These are phyloP conservation scores for Plebejus argus DNA, from an alignment of 2,888 invertebrate species.

Conservation along the genomic window DNA sequence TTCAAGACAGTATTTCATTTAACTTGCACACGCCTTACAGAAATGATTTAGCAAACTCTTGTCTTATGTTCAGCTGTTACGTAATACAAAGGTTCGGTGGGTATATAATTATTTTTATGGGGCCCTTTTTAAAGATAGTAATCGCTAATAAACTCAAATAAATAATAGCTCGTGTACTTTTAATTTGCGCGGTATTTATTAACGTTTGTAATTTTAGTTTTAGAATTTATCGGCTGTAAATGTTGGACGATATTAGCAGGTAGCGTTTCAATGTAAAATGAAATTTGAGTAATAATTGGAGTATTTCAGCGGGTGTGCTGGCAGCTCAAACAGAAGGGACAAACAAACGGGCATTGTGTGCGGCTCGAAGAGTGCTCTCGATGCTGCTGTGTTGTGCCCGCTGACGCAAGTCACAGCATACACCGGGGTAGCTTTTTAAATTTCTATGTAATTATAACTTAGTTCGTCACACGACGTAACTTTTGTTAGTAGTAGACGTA, in stretches of 20 bases:
- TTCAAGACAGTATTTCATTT: background rate
- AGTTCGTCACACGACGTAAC: too few species aligned
- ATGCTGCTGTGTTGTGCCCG: conserved; percentile 41
- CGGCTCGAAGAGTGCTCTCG: conserved; percentile 54
- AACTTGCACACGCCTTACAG: background rate
- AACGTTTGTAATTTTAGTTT: background rate
- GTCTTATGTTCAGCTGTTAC: background rate
- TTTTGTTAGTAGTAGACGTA: too few species aligned
- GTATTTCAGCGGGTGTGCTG: conserved; percentile 39
- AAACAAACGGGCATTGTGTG: conserved; percentile 63
- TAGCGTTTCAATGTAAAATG: conserved; percentile 27
- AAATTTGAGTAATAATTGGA: conserved; percentile 29
- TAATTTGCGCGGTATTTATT: background rate
- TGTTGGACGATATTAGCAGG: conserved; percentile 5
- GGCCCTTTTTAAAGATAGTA: background rate
- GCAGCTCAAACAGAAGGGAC: conserved; percentile 60
- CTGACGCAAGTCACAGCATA: conserved; percentile 39
- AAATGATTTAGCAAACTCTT: background rate
- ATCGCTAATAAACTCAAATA: background rate
- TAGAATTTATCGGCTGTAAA: background rate
- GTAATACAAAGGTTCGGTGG: background rate
- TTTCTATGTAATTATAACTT: background rate
- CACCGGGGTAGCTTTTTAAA: background rate
- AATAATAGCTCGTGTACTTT: background rate
- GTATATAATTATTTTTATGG: background rate